Base-by-base conservation (phyloP, 2,797 vertebrate species). In the Semotilus atromaculatus region DNA sequence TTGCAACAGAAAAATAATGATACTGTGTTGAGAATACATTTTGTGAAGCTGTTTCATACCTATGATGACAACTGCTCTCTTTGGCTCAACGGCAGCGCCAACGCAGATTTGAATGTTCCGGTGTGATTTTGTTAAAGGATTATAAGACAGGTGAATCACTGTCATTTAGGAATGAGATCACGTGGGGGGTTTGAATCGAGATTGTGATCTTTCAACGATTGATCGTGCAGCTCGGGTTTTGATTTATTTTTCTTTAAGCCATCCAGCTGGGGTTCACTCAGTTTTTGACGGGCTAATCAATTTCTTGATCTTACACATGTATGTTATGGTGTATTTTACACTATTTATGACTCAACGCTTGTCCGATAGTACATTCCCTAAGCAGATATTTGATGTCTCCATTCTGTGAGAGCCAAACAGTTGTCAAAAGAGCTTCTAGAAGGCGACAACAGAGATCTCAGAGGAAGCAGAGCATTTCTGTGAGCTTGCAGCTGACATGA, bases 301-400 rank as follows among this genome's bases (percentile, higher is more conserved):
- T 80, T 80, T 48, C 9, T 21, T 14, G 23, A 78, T 36, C 21
- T 38, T 7, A 38, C 55, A 77, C 11, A 40, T 40, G 38, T 43
- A 64, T 64, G 53, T 26, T 55, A 75, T 55, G 45, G 45, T 51
- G 51, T 7, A 66, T 66, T 79, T 31, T 67, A 7, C 7, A 23
- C 18, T 67, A 51, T 80, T 53, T 81, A 70, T 81, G 43, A 38
- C 45, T 53, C 64, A 38, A 55, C 10, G 16, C n/a, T 34, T 51
- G 43, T 67, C 77, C 23, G 38, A 29, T 3, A 36, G 29, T 31
- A 8, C 31, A 48, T 67, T 53, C 45, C 31, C 34, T 55, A 55
- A 81, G 34, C 21, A 67, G 26, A 66, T 67, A 67, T 67, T 67
- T 80, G 62, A 80, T 51, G 77, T 34, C 43, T 80, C 43, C 21